A percentile compares a stretch with the other conserved stretches of the same genome.
phyloP scores from a whole-genome alignment of 2,797 vertebrate species.

The Smutsia gigantea region DNA sequence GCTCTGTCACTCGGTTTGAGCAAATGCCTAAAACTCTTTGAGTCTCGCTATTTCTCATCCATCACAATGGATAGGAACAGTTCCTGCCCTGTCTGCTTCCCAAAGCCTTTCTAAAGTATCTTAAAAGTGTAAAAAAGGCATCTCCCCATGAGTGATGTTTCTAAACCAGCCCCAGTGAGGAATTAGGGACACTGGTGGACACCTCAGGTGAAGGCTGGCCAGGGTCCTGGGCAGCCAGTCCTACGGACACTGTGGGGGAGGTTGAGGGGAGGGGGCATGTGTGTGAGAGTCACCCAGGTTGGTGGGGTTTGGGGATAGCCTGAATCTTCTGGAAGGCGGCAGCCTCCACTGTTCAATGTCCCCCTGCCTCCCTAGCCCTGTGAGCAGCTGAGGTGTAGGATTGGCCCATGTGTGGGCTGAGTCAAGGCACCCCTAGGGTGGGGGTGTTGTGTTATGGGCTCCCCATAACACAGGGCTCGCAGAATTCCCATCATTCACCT shows the following conservation, averaged over 20 bases:
- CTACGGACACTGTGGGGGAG: background rate
- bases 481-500: background rate
- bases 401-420: background rate
- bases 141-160: background rate
- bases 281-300: background rate
- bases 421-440: background rate
- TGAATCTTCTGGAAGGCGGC: background rate
- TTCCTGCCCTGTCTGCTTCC: background rate
- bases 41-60: background rate
- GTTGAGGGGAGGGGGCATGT: no score
- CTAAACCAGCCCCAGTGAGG: background rate
- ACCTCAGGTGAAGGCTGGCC: background rate
- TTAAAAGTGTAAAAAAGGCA: background rate
- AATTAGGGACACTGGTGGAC: background rate
- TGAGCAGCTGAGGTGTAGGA: no score
- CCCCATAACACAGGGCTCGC: background rate
- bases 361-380: background rate
- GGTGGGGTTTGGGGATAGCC: background rate
- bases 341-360: background rate
- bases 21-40: background rate
- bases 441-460: background rate
- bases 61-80: background rate
- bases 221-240: background rate
- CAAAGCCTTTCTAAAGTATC: constrained; percentile 12
- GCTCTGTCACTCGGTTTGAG: background rate